A percentile compares a stretch with the other conserved stretches of the same genome.
Evolutionary conservation across 2,113 vertebrate genomes (phyloP).

Genomic region (Numida meleagris): DNA sequence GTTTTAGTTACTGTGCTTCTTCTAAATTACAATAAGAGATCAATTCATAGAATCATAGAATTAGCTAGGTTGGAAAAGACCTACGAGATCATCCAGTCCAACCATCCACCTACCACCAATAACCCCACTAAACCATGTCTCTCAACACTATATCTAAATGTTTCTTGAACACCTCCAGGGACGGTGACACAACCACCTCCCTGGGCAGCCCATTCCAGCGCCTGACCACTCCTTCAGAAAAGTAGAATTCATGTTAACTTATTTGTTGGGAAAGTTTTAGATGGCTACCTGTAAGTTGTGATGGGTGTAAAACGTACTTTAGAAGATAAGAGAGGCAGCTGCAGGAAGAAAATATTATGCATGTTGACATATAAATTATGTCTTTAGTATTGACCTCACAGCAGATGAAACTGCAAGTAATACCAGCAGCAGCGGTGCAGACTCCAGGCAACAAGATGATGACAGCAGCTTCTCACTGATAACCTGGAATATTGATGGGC

Average conservation of each 20-base stretch:
- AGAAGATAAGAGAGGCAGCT: background rate
- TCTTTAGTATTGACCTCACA: slow-evolving; percentile 89
- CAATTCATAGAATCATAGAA: too few species aligned
- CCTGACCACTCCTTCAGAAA: too few species aligned
- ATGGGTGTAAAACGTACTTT: background rate
- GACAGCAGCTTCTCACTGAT: slow-evolving; percentile 83
- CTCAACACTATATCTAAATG: too few species aligned
- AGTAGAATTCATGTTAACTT: background rate
- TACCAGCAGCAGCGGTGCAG: background rate
- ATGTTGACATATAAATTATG: background rate
- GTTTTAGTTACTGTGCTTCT: background rate
- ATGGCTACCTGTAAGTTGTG: background rate
- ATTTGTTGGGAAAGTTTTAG: background rate
- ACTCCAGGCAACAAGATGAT: slow-evolving; percentile 67
- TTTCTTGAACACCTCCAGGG: too few species aligned
- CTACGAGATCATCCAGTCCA: too few species aligned
- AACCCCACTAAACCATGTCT: too few species aligned
- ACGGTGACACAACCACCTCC: too few species aligned
- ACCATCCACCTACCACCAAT: too few species aligned
- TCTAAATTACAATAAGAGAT: background rate
- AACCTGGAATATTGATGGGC: slow-evolving; percentile 94
- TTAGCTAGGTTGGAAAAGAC: too few species aligned
- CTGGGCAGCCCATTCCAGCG: too few species aligned
- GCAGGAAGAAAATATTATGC: background rate
- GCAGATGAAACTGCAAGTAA: slow-evolving; percentile 71